phyloP scores from a whole-genome alignment of 1,140 invertebrate genomes.

The Penaeus indicus region DNA sequence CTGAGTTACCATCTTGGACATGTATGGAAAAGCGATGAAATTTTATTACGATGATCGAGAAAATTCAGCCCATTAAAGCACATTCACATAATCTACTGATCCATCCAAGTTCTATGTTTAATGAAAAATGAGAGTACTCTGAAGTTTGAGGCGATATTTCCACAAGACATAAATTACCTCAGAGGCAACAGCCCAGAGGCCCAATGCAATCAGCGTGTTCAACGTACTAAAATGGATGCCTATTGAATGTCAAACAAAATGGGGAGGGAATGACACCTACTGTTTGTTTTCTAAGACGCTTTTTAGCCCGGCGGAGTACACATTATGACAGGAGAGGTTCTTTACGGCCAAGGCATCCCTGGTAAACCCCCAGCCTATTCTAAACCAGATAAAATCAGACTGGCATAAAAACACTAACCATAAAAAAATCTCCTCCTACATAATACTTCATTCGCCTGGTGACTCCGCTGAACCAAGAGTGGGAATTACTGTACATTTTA shows the following conservation, averaged over 20 bases:
- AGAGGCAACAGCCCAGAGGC: constrained; percentile 37
- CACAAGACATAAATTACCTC: constrained; percentile 37
- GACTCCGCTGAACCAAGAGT: too few species aligned
- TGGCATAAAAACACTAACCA: too few species aligned
- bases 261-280: constrained; percentile 42
- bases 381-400: too few species aligned
- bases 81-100: too few species aligned
- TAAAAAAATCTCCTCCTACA: too few species aligned
- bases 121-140: neutral
- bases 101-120: neutral
- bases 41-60: constrained; percentile 20
- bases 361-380: too few species aligned
- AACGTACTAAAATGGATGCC: constrained; percentile 61
- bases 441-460: too few species aligned
- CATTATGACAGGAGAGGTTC: too few species aligned
- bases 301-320: too few species aligned
- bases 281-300: constrained; percentile 16
- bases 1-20: constrained; percentile 57
- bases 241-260: constrained; percentile 60
- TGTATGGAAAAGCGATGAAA: constrained; percentile 51
- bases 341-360: too few species aligned
- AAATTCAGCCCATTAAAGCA: neutral
- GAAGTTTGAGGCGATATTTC: neutral
- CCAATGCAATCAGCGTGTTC: constrained; percentile 56
- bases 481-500: too few species aligned